phyloP scores from a whole-genome alignment of 92 coral and sea anemone species.

The Micromussa lordhowensis region DNA sequence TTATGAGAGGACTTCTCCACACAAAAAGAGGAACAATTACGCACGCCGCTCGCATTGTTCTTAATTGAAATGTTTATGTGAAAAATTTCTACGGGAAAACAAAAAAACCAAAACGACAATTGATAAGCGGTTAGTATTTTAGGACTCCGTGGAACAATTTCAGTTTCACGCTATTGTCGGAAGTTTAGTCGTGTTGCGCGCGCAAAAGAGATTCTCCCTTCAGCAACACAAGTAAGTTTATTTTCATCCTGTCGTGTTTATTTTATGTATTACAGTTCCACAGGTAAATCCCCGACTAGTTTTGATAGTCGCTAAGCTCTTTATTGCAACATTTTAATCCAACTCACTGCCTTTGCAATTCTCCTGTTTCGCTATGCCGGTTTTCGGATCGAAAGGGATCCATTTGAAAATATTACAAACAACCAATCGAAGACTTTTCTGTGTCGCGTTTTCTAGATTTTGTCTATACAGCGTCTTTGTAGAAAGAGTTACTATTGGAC shows the following conservation, averaged over 20 bases:
- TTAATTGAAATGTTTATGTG: conserved; percentile 33
- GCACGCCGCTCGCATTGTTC: conserved; percentile 35
- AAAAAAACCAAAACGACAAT: background rate
- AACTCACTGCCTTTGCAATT: background rate
- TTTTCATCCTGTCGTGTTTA: conserved; percentile 14
- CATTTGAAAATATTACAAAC: background rate
- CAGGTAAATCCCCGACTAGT: conserved; percentile 20
- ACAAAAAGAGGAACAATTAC: conserved; percentile 30
- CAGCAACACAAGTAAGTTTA: background rate
- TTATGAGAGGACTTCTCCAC: conserved; percentile 32
- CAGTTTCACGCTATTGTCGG: conserved; percentile 14
- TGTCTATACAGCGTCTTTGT: background rate
- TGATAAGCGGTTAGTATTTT: conserved; percentile 4
- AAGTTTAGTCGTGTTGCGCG: background rate
- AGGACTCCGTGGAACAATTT: conserved; percentile 3
- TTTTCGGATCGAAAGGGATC: background rate
- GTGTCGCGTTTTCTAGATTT: background rate
- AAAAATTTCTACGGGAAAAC: background rate
- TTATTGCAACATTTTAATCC: conserved; percentile 38
- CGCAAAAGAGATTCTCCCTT: background rate
- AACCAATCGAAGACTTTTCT: background rate
- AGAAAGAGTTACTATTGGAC: background rate
- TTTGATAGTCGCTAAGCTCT: conserved; percentile 35
- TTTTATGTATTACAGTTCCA: conserved; percentile 30
- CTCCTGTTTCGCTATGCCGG: background rate